phyloP scores from a whole-genome alignment of 35 echinoderm and acorn worm genomes.

The Heliocidaris erythrogramma region DNA sequence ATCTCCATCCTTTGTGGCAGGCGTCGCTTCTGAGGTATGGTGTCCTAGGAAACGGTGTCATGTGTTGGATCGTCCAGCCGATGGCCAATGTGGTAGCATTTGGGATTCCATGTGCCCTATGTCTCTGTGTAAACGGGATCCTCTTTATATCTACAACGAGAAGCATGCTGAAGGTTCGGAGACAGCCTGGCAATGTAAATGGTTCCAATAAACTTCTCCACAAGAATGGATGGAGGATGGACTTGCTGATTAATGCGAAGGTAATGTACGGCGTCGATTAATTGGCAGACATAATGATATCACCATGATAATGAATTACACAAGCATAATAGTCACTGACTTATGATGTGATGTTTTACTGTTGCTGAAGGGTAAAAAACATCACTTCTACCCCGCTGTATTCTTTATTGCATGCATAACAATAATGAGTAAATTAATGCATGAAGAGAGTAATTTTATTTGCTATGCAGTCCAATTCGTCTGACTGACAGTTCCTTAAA shows the following conservation, averaged over 20 bases:
- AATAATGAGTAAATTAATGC: too few relatives aligned
- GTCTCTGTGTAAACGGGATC: constrained; percentile 49
- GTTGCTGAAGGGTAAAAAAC: too few relatives aligned
- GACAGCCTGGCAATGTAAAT: background rate
- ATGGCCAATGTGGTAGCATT: constrained; percentile 55
- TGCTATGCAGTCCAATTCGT: too few relatives aligned
- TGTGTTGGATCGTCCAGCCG: constrained; percentile 56
- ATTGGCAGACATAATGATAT: too few relatives aligned
- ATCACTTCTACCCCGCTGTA: too few relatives aligned
- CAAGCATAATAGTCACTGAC: too few relatives aligned
- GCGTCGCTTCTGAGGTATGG: constrained; percentile 40
- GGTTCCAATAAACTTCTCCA: background rate
- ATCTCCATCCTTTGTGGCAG: constrained; percentile 4
- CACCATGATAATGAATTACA: too few relatives aligned
- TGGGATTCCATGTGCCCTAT: constrained; percentile 43
- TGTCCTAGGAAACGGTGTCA: background rate
- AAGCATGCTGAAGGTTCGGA: background rate
- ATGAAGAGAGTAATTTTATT: too few relatives aligned
- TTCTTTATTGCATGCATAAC: too few relatives aligned
- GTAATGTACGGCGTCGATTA: background rate
- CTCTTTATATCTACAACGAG: constrained; percentile 43
- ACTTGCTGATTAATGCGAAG: constrained; percentile 50
- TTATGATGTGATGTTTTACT: too few relatives aligned
- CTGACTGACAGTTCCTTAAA: too few relatives aligned
- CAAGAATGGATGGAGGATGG: background rate